A percentile compares a stretch with the other conserved stretches of the same genome.
Evolutionary conservation across 2,113 vertebrate genomes (phyloP).

Genomic region (Poeciliopsis retropinna): DNA sequence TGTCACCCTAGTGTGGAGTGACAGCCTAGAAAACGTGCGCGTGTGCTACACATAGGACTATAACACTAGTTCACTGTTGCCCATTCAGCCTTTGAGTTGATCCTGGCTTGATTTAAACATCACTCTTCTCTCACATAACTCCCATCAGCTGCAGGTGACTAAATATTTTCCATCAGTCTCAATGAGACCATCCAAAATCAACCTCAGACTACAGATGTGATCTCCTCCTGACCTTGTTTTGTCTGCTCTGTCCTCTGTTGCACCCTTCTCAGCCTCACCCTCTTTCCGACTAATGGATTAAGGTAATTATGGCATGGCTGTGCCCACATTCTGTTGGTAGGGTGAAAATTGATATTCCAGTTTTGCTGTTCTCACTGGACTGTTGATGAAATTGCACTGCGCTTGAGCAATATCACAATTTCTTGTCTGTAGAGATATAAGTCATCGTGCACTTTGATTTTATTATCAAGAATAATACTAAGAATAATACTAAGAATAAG

Average conservation of each 20-base stretch:
- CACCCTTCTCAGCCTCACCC: slow-evolving; percentile 61
- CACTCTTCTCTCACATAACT: slow-evolving; percentile 36
- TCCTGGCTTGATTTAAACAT: slow-evolving; percentile 32
- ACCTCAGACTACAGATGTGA: slow-evolving; percentile 42
- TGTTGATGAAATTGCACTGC: slow-evolving; percentile 68
- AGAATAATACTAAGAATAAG: neutral
- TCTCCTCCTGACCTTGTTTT: slow-evolving; percentile 65
- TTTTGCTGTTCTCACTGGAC: slow-evolving; percentile 74
- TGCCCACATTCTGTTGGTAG: slow-evolving; percentile 80
- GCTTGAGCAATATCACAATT: slow-evolving; percentile 35
- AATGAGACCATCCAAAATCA: slow-evolving; percentile 52
- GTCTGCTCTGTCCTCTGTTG: slow-evolving; percentile 60
- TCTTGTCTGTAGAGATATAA: slow-evolving; percentile 18
- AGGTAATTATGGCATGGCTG: slow-evolving; percentile 75
- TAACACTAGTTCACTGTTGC: slow-evolving; percentile 56
- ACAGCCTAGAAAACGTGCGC: slow-evolving; percentile 43
- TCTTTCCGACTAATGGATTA: slow-evolving; percentile 76
- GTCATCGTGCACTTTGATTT: slow-evolving; percentile 18
- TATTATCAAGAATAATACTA: slow-evolving; percentile 10
- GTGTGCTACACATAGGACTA: slow-evolving; percentile 47
- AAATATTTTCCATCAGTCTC: slow-evolving; percentile 61
- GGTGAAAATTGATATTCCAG: slow-evolving; percentile 81
- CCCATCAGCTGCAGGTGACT: slow-evolving; percentile 39
- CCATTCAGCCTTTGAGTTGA: slow-evolving; percentile 27
- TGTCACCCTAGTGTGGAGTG: slow-evolving; percentile 35